These are phyloP conservation scores for Xenopus borealis DNA, from an alignment of 2,113 vertebrate species.

Conservation along the genomic window DNA sequence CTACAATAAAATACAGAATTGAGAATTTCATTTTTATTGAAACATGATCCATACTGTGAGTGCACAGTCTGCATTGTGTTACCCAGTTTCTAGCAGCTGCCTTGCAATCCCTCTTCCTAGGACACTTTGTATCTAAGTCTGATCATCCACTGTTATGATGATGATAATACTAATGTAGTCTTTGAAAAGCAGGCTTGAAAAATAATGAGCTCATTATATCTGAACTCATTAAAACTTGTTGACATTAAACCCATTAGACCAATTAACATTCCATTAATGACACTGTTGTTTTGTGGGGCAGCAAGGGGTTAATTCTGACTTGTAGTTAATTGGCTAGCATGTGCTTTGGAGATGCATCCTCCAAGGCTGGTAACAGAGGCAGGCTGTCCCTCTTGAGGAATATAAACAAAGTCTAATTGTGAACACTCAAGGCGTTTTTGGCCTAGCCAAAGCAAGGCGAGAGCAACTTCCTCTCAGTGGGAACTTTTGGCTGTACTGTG, in stretches of 20 bases:
- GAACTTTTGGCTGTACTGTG: constrained; percentile 2
- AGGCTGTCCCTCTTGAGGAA: constrained; percentile 36
- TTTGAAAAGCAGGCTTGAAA: constrained; percentile 52
- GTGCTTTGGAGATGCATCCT: constrained; percentile 22
- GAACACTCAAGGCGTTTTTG: constrained; percentile 38
- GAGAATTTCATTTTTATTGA: too few relatives aligned
- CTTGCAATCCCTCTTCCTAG: neutral
- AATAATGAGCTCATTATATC: constrained; percentile 55
- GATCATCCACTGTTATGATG: neutral
- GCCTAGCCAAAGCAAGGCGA: constrained; percentile 14
- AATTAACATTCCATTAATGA: constrained; percentile 65
- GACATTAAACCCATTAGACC: constrained; percentile 65
- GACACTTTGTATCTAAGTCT: neutral
- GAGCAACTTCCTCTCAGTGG: neutral
- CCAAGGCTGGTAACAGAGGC: constrained; percentile 14
- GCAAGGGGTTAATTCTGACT: constrained; percentile 57
- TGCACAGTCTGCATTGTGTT: neutral
- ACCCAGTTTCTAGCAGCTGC: neutral
- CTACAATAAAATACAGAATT: too few relatives aligned
- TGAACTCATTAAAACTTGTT: constrained; percentile 62
- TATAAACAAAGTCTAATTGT: constrained; percentile 56
- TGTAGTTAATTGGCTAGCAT: constrained; percentile 53
- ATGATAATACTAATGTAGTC: constrained; percentile 37
- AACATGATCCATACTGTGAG: neutral
- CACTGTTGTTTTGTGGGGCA: constrained; percentile 48